A percentile compares a stretch with the other conserved stretches of the same genome.
Evolutionary conservation across 2,888 invertebrate species (phyloP).

Genomic region (Ctena decussata): DNA sequence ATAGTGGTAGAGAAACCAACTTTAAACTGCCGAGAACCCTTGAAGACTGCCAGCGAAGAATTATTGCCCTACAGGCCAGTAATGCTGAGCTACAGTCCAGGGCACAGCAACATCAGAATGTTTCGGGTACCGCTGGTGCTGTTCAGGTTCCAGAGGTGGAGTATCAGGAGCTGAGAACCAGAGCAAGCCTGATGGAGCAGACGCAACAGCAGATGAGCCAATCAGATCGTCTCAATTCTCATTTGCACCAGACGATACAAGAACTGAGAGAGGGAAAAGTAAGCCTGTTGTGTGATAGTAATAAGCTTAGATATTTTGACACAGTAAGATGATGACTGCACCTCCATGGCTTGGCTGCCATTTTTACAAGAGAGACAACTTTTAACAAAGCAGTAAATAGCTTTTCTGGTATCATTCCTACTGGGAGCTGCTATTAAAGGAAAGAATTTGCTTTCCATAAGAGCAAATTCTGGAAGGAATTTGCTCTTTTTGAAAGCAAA

Average conservation of each 20-base stretch:
- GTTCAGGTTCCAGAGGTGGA: constrained; percentile 67
- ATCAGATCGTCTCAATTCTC: constrained; percentile 73
- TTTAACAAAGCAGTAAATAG: too few relatives aligned
- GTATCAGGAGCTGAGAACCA: constrained; percentile 65
- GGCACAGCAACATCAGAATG: constrained; percentile 55
- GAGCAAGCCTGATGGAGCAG: constrained; percentile 65
- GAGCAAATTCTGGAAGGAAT: too few relatives aligned
- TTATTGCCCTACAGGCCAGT: constrained; percentile 75
- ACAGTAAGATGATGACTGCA: too few relatives aligned
- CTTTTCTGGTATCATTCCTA: too few relatives aligned
- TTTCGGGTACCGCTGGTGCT: constrained; percentile 48
- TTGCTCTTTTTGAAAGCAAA: too few relatives aligned
- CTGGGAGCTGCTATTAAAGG: too few relatives aligned
- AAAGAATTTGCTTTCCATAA: too few relatives aligned
- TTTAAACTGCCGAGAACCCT: constrained; percentile 76
- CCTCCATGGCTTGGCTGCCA: too few relatives aligned
- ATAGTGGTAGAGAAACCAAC: constrained; percentile 14
- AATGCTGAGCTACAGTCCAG: constrained; percentile 71
- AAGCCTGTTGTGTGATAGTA: neutral
- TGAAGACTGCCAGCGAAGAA: constrained; percentile 79
- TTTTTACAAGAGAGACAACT: too few relatives aligned
- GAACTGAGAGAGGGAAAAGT: constrained; percentile 78
- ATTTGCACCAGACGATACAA: constrained; percentile 76
- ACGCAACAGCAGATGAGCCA: constrained; percentile 74
- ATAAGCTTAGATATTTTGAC: too few relatives aligned